phyloP scores from a whole-genome alignment of 2,113 vertebrate genomes.

The Acrocephalus arundinaceus region DNA sequence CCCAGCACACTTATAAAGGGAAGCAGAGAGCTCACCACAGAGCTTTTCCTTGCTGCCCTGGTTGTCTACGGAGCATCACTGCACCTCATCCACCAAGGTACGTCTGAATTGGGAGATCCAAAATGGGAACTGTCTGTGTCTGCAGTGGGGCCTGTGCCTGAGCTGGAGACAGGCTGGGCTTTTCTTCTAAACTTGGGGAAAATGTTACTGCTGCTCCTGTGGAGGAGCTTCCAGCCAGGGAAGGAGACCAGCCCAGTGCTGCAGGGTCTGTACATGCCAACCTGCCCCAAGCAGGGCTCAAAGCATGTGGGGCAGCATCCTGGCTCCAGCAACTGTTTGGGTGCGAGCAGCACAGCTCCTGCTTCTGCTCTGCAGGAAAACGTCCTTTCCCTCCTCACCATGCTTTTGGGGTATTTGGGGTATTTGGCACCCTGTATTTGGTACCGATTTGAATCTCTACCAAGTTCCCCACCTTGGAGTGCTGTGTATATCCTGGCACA shows the following conservation, averaged over 20 bases:
- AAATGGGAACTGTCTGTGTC: not conserved
- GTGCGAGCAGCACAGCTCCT: not conserved
- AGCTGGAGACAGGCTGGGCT: not conserved
- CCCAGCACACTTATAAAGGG: constrained; percentile 3
- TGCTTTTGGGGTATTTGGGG: not conserved
- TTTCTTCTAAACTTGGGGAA: not conserved
- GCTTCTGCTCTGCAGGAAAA: not conserved
- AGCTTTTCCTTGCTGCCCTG: not conserved
- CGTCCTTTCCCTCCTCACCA: rapidly evolving
- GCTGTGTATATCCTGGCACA: not conserved
- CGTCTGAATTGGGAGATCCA: not conserved
- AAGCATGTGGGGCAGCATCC: not conserved
- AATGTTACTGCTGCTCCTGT: rapidly evolving
- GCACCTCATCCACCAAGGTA: not conserved
- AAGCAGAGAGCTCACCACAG: not conserved
- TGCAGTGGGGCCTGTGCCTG: rapidly evolving
- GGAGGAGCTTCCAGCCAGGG: not conserved
- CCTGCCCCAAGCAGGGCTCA: not conserved
- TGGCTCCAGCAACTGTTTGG: not conserved
- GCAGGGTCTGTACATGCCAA: not conserved
- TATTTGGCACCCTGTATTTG: not conserved
- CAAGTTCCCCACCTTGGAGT: not conserved
- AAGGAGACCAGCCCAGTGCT: not conserved
- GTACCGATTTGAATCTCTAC: not conserved
- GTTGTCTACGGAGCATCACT: not conserved